Evolutionary conservation across 2,797 vertebrate genomes (phyloP).

Genomic region (Carduelis carduelis): DNA sequence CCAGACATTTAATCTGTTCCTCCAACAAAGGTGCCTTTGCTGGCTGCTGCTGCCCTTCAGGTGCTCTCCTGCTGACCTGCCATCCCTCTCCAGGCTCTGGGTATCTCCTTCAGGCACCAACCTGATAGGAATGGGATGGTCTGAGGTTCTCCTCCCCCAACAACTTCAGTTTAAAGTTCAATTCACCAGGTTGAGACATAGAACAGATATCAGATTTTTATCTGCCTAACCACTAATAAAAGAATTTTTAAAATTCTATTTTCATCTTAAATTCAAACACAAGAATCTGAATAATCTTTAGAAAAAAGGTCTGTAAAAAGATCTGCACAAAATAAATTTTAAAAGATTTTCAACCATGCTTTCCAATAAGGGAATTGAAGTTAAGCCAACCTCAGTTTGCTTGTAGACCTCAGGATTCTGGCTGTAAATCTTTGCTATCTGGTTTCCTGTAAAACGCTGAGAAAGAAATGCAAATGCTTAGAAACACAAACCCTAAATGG

Average conservation of each 20-base stretch:
- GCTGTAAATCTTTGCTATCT: slow-evolving; percentile 88
- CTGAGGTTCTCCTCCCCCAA: background rate
- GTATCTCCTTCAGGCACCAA: background rate
- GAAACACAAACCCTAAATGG: slow-evolving; percentile 60
- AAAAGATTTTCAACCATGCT: background rate
- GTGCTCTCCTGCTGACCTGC: background rate
- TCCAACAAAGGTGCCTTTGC: background rate
- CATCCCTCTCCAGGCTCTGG: background rate
- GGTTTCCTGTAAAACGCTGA: slow-evolving; percentile 96
- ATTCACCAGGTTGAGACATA: background rate
- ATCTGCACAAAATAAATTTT: background rate
- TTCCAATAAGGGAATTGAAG: background rate
- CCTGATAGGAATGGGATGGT: background rate
- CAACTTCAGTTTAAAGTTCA: background rate
- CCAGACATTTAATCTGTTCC: background rate
- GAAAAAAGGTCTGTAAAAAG: background rate
- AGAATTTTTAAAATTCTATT: background rate
- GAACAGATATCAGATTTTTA: background rate
- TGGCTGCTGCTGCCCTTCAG: background rate
- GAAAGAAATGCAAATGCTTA: slow-evolving; percentile 67
- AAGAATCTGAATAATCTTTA: background rate
- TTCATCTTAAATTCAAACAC: background rate
- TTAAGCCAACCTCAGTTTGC: slow-evolving; percentile 83
- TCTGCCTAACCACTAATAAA: background rate
- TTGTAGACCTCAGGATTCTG: slow-evolving; percentile 76